phyloP scores from a whole-genome alignment of 1,140 invertebrate species.

The Lutraria rhynchaena region DNA sequence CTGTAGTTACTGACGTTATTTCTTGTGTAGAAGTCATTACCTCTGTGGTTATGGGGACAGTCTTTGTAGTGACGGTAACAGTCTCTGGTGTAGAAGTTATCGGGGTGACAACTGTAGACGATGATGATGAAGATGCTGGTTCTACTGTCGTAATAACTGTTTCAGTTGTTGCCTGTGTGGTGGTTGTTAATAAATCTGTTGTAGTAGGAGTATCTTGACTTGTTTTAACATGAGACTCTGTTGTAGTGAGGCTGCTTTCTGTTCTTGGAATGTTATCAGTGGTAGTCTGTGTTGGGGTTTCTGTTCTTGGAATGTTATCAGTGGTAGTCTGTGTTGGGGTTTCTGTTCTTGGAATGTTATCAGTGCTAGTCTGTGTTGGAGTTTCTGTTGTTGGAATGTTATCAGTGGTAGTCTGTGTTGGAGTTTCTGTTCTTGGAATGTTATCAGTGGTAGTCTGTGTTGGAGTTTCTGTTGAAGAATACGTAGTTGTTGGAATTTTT shows the following conservation, averaged over 20 bases:
- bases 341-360: not conserved
- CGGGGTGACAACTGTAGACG: not conserved
- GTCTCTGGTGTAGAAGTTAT: not conserved
- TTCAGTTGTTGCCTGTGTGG: conserved; percentile 13
- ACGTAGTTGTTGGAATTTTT: not conserved
- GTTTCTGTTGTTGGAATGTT: not conserved
- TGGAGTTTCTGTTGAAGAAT: not conserved
- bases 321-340: not conserved
- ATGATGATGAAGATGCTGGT: not conserved
- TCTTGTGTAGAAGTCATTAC: too few relatives aligned
- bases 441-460: not conserved
- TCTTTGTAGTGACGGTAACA: too few relatives aligned
- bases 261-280: not conserved
- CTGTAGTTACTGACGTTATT: not conserved
- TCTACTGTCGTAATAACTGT: not conserved
- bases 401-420: not conserved
- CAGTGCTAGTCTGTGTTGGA: not conserved
- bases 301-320: not conserved
- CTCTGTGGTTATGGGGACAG: too few relatives aligned
- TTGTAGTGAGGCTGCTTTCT: not conserved
- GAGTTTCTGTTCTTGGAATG: not conserved
- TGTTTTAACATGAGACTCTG: not conserved
- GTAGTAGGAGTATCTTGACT: not conserved
- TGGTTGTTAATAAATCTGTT: not conserved
- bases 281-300: not conserved